Conservation (phyloP, 1,140 invertebrate genomes). For the Halesus radiatus region DNA sequence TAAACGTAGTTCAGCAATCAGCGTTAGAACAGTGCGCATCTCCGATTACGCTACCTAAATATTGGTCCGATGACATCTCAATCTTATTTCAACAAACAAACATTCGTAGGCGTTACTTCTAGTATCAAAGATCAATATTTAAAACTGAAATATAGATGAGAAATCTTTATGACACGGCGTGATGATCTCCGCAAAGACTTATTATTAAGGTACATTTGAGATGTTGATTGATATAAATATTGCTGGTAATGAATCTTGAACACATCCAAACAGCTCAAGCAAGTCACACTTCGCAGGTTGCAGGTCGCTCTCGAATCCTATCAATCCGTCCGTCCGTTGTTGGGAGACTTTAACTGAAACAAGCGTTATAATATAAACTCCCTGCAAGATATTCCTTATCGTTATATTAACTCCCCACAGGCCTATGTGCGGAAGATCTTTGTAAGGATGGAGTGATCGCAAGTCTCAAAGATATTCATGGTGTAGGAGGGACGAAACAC, state of each 20-base stretch:
- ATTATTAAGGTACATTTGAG: slow-evolving; percentile 40
- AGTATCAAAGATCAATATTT: slow-evolving; percentile 35
- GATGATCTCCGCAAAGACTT: slow-evolving; percentile 32
- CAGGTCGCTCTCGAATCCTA: slow-evolving; percentile 5
- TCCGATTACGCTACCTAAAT: slow-evolving; percentile 8
- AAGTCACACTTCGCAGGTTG: slow-evolving; percentile 28
- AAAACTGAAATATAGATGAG: slow-evolving; percentile 29
- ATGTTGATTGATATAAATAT: slow-evolving; percentile 39
- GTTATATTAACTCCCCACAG: no score
- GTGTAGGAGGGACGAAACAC: no score
- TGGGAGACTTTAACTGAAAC: slow-evolving; percentile 35
- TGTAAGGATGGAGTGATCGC: no score
- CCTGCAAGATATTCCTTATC: no score
- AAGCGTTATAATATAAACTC: not conserved
- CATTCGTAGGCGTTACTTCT: slow-evolving; percentile 12
- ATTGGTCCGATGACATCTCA: slow-evolving; percentile 39
- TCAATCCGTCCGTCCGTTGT: not conserved
- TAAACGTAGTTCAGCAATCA: slow-evolving; percentile 34
- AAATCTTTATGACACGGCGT: slow-evolving; percentile 37
- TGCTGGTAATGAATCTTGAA: slow-evolving; percentile 40
- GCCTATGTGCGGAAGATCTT: no score
- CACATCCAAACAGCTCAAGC: slow-evolving; percentile 17
- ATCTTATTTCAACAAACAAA: slow-evolving; percentile 44
- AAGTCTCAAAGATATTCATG: no score
- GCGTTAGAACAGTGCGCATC: not conserved